Percentiles rank a stretch among this genome's conserved stretches.
phyloP scores from a whole-genome alignment of 1,140 invertebrate species.

The Cyclina sinensis region DNA sequence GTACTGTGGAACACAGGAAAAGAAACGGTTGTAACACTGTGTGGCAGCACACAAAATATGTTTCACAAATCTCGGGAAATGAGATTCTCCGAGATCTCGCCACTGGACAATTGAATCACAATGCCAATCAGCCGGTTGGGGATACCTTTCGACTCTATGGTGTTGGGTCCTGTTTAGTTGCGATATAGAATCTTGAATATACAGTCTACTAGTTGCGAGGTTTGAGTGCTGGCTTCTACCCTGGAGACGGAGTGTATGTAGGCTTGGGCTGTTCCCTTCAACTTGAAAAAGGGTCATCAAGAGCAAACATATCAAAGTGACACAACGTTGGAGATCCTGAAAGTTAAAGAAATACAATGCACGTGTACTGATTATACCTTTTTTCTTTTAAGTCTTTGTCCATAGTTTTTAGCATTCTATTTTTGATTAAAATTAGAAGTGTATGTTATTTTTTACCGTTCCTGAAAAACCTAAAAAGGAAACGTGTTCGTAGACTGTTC shows the following conservation, averaged over 20 bases:
- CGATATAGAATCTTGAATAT: not conserved
- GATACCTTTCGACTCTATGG: not conserved
- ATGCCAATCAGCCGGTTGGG: not conserved
- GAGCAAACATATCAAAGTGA: not conserved
- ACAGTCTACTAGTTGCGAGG: slow-evolving; percentile 20
- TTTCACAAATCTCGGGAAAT: slow-evolving; percentile 44
- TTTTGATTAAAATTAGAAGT: too few relatives aligned
- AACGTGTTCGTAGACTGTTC: too few relatives aligned
- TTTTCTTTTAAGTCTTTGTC: too few relatives aligned
- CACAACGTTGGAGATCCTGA: not conserved
- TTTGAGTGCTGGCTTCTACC: not conserved
- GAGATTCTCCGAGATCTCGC: not conserved
- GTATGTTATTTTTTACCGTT: too few relatives aligned
- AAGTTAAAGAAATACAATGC: too few relatives aligned
- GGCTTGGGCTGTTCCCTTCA: too few relatives aligned
- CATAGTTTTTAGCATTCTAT: too few relatives aligned
- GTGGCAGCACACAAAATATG: not conserved
- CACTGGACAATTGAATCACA: not conserved
- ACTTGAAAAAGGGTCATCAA: not conserved
- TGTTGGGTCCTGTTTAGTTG: not conserved
- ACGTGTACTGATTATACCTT: too few relatives aligned
- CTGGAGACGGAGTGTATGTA: not conserved
- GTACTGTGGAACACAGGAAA: not conserved
- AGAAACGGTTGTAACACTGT: slow-evolving; percentile 27
- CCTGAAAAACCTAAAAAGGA: too few relatives aligned